Percentiles rank a stretch among this genome's conserved stretches.
These are phyloP conservation scores for mouse (Mus musculus) DNA, from an alignment of 2,113 vertebrate species.

Conservation along the genomic window DNA sequence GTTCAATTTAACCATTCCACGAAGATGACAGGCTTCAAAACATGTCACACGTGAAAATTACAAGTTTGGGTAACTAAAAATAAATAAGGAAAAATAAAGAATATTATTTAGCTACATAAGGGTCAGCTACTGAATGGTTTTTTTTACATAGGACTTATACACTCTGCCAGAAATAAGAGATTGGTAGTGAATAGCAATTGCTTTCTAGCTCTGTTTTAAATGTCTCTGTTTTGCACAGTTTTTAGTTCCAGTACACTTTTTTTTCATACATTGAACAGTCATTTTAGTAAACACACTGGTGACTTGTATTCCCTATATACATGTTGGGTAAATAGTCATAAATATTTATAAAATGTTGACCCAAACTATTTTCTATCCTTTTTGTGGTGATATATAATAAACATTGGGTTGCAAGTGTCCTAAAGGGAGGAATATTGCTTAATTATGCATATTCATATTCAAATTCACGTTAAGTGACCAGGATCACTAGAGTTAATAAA, in stretches of 20 bases:
- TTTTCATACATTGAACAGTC: neutral
- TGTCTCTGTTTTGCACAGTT: neutral
- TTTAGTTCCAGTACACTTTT: neutral
- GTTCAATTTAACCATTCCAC: neutral
- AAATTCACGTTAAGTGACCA: neutral
- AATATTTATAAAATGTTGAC: neutral
- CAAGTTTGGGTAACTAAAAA: neutral
- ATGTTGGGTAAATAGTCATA: neutral
- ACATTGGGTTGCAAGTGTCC: neutral
- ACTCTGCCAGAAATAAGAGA: constrained; percentile 27
- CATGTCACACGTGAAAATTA: neutral
- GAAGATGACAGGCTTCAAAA: neutral
- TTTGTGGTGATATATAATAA: neutral
- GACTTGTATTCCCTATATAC: neutral
- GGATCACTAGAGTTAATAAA: neutral
- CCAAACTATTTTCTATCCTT: neutral
- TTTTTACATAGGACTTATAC: neutral
- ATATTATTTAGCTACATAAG: neutral
- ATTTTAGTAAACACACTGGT: neutral
- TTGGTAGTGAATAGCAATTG: neutral
- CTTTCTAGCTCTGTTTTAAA: neutral
- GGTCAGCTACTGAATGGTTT: neutral
- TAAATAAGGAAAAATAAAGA: neutral
- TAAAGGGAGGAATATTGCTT: neutral
- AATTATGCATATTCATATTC: neutral